phyloP scores from a whole-genome alignment of 1,140 invertebrate species.

The Galendromus occidentalis region DNA sequence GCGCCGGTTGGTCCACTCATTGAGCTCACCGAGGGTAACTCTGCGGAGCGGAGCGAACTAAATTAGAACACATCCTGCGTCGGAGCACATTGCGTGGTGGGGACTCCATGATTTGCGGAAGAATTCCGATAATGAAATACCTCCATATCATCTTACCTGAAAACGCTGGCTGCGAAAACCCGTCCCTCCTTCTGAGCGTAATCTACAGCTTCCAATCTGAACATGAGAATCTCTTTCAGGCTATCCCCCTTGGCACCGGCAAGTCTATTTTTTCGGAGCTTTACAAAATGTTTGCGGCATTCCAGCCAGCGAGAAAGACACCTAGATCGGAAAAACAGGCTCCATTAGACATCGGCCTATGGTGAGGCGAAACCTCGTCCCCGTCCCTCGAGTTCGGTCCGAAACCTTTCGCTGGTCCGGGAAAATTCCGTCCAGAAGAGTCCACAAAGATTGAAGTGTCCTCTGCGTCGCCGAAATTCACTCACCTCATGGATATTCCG shows the following conservation, averaged over 20 bases:
- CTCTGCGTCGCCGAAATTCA: not conserved
- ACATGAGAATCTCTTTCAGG: not conserved
- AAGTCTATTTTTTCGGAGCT: not conserved
- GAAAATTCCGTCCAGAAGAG: too few relatives aligned
- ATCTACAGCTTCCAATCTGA: not conserved
- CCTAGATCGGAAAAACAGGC: not conserved
- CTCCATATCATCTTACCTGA: not conserved
- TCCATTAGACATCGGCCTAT: too few relatives aligned
- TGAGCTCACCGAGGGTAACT: not conserved
- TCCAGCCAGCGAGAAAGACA: slow-evolving; percentile 3
- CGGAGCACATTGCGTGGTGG: too few relatives aligned
- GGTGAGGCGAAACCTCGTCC: too few relatives aligned
- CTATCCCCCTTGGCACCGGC: not conserved
- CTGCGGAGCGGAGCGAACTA: too few relatives aligned
- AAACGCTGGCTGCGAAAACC: not conserved
- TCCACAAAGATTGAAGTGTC: too few relatives aligned
- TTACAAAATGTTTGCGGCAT: not conserved
- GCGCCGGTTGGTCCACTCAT: not conserved
- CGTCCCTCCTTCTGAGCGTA: slow-evolving; percentile 5
- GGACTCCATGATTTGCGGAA: too few relatives aligned
- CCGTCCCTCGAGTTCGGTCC: too few relatives aligned
- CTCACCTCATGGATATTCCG: not conserved
- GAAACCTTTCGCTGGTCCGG: too few relatives aligned
- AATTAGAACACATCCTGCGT: too few relatives aligned
- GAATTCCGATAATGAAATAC: too few relatives aligned